These are phyloP conservation scores for Drosophila subquinaria DNA, from an alignment of 2,888 invertebrate species.

Conservation along the genomic window DNA sequence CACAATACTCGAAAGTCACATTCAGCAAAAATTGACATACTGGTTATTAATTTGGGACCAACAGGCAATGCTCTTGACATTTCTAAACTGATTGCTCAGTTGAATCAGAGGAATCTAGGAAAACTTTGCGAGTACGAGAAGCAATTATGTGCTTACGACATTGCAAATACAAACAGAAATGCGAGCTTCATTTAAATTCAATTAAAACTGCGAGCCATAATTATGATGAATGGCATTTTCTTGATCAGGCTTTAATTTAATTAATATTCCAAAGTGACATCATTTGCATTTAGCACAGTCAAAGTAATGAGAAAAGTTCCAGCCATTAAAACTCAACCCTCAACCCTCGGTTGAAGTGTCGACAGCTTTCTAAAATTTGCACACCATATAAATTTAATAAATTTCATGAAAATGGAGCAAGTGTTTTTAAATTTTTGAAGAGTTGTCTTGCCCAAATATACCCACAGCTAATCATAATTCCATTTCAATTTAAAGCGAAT, in stretches of 20 bases:
- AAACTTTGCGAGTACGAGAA: not conserved
- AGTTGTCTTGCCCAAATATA: not conserved
- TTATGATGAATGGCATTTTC: slow-evolving; percentile 55
- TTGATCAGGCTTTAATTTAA: slow-evolving; percentile 50
- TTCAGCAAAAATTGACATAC: slow-evolving; percentile 35
- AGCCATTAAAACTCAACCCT: slow-evolving; percentile 60
- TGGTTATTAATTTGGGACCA: slow-evolving; percentile 37
- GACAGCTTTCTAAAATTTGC: slow-evolving; percentile 3
- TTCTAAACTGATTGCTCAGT: slow-evolving; percentile 14
- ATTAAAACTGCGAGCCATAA: slow-evolving; percentile 37
- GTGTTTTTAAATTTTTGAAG: not conserved
- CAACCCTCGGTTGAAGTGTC: slow-evolving; percentile 16
- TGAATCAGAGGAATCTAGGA: slow-evolving; percentile 1
- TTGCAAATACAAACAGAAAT: slow-evolving; percentile 3
- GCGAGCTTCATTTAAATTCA: slow-evolving; percentile 13
- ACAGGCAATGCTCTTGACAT: slow-evolving; percentile 9
- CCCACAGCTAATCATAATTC: not conserved
- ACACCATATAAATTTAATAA: slow-evolving; percentile 1
- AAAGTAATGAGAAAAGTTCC: slow-evolving; percentile 72
- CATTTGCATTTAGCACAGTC: slow-evolving; percentile 67
- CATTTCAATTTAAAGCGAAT: not conserved
- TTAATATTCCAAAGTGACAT: slow-evolving; percentile 68
- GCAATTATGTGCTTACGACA: not conserved
- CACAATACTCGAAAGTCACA: not conserved
- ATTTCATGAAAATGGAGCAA: not conserved